Evolutionary conservation across 1,140 invertebrate species (phyloP), one percentile per base, ranked within the genome.

Genomic region (Myzus persicae): DNA sequence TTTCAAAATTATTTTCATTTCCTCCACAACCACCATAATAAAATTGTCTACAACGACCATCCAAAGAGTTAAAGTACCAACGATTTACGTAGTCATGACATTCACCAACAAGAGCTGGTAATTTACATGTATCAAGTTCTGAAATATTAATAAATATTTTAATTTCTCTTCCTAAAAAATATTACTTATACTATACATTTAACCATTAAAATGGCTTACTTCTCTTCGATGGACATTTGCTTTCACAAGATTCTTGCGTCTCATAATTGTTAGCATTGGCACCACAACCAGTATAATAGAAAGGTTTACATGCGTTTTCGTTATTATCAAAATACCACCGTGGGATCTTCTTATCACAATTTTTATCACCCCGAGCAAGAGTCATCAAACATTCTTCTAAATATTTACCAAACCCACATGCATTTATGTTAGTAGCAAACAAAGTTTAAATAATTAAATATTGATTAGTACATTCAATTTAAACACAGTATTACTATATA

Each of bases 261-360:
- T 96, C 96, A 96, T 98, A 99, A 95, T 97, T 97, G 96, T 99
- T 99, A 94, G 96, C 96, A 96, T 99, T 99, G 94, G 98, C 98
- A 94, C 97, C 97, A 96, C 98, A 99, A 94, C 98, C 98, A 93
- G 97, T 97, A 96, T 98, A 99, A 96, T 98, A 98, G 96, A 99
- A 99, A 85, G 98, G 98, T 96, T 97, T 96, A 96, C 99, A 99
- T 93, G 97, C 96, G 95, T 98, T 97, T 95, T 98, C 97, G 51
- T 96, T 96, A 85, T 96, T 96, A 95, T 98, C 98, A 96, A 98
- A 99, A 95, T 97, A 97, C 98, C 98, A 99, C 94, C 96, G 96
- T 48, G 98, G 96, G 90, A 97, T 95, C 94, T 97, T 97, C 94
- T 97, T 97, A 85, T 96, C 96, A 96, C 98, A 99, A 95, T 97